Evolutionary conservation across 2,888 invertebrate genomes (phyloP), one percentile per base, ranked within the genome.

Genomic region (Labia minor): DNA sequence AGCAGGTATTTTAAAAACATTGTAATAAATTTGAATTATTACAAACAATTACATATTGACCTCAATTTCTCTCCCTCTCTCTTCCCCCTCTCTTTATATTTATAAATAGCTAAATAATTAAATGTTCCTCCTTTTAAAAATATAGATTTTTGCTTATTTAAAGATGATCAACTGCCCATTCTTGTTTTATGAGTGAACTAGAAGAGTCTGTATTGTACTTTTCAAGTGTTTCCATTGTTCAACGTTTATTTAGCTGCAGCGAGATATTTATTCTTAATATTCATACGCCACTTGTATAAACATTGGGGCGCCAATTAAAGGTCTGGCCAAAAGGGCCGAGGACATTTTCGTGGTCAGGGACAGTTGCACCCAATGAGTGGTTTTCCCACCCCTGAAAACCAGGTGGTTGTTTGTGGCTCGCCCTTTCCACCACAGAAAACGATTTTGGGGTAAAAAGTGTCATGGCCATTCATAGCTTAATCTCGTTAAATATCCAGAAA

Each of bases 401-500:
- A 49, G 49, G 49, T 49, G 49, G 49, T 14, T 49, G 49, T 4
- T 49, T 49, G 49, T 49, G 49, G 49, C 49, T 49, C 49, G 16
- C 16, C 49, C 49, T 49, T 3, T n/a, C 49, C n/a, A 49, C 26
- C 26, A 8, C 26, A 26, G 26, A 26, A 8, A 8, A 26, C 26
- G 26, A n/a, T 49, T 49, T 49, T 49, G 49, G 49, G 49, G 49
- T 49, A 49, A 49, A 49, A 49, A 49, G 49, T 49, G 49, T 49
- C 49, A 49, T 16, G n/a, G 49, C 14, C 49, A 49, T 11, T 49
- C 49, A 49, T 3, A 3, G 16, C 16, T 49, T 49, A 49, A 49
- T 49, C 49, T 49, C 49, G 49, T 49, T 49, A 49, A 33, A 49
- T 49, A 49, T 49, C 49, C 49, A 49, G 49, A 49, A 49, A 49